phyloP scores from a whole-genome alignment of 64 coral and sea anemone genomes.

The Actinia tenebrosa region DNA sequence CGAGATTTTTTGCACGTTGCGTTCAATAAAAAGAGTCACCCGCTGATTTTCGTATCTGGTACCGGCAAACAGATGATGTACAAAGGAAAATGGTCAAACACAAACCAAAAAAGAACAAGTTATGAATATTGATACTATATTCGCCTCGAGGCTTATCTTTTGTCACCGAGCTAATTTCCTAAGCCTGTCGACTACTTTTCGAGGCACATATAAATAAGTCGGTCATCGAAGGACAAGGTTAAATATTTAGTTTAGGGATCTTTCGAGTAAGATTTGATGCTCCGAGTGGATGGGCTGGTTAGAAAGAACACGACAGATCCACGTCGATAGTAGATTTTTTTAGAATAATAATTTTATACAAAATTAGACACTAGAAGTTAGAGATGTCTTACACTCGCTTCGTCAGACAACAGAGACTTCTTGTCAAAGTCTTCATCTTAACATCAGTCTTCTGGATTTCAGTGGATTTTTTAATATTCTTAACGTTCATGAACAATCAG shows the following conservation, averaged over 20 bases:
- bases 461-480: conserved; percentile 71
- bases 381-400: conserved; percentile 14
- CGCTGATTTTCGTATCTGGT: not conserved
- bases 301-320: not conserved
- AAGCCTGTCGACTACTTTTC: not conserved
- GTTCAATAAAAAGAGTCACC: not conserved
- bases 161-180: not conserved
- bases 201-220: not conserved
- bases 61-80: not conserved
- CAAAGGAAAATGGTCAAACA: not conserved
- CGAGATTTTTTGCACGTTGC: not conserved
- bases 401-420: conserved; percentile 53
- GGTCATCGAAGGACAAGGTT: not conserved
- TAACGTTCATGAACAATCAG: conserved; percentile 62
- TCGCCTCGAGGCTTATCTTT: not conserved
- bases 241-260: not conserved
- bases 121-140: not conserved
- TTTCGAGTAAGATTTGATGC: not conserved
- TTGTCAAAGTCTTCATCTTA: conserved; percentile 70
- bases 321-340: not conserved
- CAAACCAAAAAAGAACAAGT: not conserved
- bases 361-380: not conserved
- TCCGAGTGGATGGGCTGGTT: not conserved
- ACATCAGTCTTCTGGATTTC: conserved; percentile 84
- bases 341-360: not conserved